Base-by-base conservation (phyloP, 92 coral and sea anemone species). In the Epizoanthus rinbou region DNA sequence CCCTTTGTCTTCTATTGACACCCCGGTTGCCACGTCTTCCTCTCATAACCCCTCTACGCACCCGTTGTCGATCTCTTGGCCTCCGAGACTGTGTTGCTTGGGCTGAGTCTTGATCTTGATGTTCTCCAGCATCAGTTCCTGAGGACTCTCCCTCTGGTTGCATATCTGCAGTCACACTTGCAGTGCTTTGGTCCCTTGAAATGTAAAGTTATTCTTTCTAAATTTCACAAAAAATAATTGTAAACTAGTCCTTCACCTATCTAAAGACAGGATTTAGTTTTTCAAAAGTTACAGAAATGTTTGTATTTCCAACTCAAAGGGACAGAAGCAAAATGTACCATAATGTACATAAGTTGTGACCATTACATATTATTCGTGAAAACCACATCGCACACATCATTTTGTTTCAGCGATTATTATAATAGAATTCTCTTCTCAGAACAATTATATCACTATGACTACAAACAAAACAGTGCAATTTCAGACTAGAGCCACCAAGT, bases 91-190 rank as follows among this genome's bases (percentile, higher is more conserved):
- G 25, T 62, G 66, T 62, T 62, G 67, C 8, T 25, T 1, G 67
- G 11, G 67, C 53, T 0, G 13, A 47, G 53, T 47, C 53, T 47
- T 7, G 53, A 47, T 47, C 53, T 47, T 3, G 10, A 21, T 5
- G 33, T 62, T 62, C 67, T 62, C 25, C 67, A 22, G 13, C 67
- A 21, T 7, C 15, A 64, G 5, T 24, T 25, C 16, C 41, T 10
- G 39, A 24, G 39, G 41, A 64, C 69, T 16, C 39, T 64, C 17
- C 6, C 17, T 64, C 67, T 21, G 10, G 67, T 62, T 62, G 67
- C 35, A 62, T 25, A 62, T 62, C n/a, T n/a, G n/a, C 67, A n/a
- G 67, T 33, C 67, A 62, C 10, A 62, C 67, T 62, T 62, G 67
- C 33, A 1, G 10, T 5, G 11, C 67, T 62, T 13, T 62, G 67